Evolutionary conservation across 2,888 invertebrate genomes (phyloP), one percentile per base, ranked within the genome.

Genomic region (Nomada flava): DNA sequence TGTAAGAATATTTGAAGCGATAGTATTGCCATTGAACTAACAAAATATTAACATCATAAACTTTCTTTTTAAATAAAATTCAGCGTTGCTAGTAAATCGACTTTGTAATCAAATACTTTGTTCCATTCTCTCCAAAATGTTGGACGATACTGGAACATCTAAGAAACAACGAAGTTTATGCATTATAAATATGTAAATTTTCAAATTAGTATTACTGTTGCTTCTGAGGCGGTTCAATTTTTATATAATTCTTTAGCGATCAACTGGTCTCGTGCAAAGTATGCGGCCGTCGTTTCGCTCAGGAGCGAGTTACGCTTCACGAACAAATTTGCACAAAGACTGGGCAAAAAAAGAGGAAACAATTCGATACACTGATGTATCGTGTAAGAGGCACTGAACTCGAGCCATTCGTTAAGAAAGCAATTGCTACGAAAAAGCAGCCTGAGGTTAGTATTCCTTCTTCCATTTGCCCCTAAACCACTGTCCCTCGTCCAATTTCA

Each of bases 351-450:
- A 98, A 98, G 92, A 95, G 99, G 85, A 99, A 98, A 94, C 96
- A 96, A 0, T 99, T 98, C 93, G 99, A 99, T 94, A 97, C 97
- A 2, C 96, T 97, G 60, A 98, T 98, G 91, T 98, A 98, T 94
- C 95, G 99, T n/a, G 96, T 98, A 1, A 95, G 96, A 94, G 98
- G 98, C 36, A 98, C 98, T 0, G 99, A 98, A 90, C 96, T 97
- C 50, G 98, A 98, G 91, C 95, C 96, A 64, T 98, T 96, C 91
- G 95, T 96, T 63, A 94, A 93, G 86, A 96, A 95, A 75, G 87
- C 90, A 87, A 4, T 67, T 20, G 2, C 47, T 47, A 13, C 73
- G 15, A 91, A 89, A 47, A 92, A 90, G 44, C 84, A 77, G 42
- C 47, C 77, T 42, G 91, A 92, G 86, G 92, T 92, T 64, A 50